Evolutionary conservation across 2,797 vertebrate species (phyloP).

Genomic region (Coluber constrictor): DNA sequence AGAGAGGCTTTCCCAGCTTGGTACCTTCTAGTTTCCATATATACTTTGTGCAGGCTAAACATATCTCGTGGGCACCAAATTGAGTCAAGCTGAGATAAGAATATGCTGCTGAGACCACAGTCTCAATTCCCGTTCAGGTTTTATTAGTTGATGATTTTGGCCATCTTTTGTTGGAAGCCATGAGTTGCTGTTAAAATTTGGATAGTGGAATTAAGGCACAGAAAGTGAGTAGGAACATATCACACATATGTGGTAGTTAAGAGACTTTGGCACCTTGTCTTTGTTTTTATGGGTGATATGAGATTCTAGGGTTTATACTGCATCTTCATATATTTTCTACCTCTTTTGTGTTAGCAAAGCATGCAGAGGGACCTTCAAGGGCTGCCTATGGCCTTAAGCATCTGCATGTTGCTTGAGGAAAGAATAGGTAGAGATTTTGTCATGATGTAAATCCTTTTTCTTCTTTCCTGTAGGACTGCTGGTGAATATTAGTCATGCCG

Average conservation of each 20-base stretch:
- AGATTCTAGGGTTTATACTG: not conserved
- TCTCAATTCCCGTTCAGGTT: not conserved
- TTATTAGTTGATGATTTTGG: not conserved
- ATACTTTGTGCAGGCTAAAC: not conserved
- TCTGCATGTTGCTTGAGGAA: not conserved
- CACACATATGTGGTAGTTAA: not conserved
- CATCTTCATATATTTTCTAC: not conserved
- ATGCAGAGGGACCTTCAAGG: not conserved
- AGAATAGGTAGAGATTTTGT: not conserved
- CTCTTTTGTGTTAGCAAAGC: not conserved
- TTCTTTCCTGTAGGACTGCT: slow-evolving; percentile 52
- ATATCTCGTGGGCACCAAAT: not conserved
- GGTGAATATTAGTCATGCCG: slow-evolving; percentile 54
- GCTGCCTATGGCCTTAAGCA: not conserved
- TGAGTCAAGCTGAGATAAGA: not conserved
- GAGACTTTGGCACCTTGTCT: not conserved
- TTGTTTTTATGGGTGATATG: not conserved
- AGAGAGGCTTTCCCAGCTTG: not conserved
- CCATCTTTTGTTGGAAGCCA: not conserved
- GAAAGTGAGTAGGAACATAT: not conserved
- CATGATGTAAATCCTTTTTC: not conserved
- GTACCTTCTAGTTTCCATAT: not conserved
- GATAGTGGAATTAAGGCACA: not conserved
- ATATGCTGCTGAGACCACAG: not conserved
- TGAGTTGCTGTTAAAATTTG: not conserved